Evolutionary conservation across 2,888 invertebrate species (phyloP).

Genomic region (Hipparchia sbordonii): DNA sequence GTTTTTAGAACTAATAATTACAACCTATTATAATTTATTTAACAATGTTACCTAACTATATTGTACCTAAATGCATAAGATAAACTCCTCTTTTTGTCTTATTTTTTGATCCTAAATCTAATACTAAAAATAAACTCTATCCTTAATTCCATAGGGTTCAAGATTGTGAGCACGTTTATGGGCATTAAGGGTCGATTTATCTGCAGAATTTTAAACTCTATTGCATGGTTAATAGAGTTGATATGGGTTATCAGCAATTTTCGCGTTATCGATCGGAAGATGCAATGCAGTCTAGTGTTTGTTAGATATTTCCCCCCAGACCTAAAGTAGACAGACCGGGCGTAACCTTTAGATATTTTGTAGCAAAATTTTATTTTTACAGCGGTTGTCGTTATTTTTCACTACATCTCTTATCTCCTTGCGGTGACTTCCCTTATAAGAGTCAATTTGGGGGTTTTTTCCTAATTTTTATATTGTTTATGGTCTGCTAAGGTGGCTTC

Average conservation of each 20-base stretch:
- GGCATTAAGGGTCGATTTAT: constrained; percentile 12
- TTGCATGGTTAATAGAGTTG: constrained; percentile 20
- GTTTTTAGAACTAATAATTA: too few relatives aligned
- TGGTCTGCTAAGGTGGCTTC: too few relatives aligned
- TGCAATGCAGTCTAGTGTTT: constrained; percentile 33
- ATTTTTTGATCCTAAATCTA: neutral
- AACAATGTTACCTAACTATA: too few relatives aligned
- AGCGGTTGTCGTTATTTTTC: too few relatives aligned
- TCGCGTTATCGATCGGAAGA: constrained; percentile 33
- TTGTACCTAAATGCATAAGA: too few relatives aligned
- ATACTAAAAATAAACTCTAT: constrained; percentile 12
- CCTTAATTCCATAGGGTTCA: neutral
- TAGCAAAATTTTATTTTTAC: neutral
- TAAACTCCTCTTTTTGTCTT: neutral
- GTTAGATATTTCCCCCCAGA: constrained; percentile 14
- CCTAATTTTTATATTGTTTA: too few relatives aligned
- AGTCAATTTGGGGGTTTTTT: too few relatives aligned
- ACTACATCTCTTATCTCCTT: too few relatives aligned
- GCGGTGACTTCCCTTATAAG: too few relatives aligned
- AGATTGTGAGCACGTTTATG: constrained; percentile 6
- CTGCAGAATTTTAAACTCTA: constrained; percentile 29
- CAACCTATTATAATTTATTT: too few relatives aligned
- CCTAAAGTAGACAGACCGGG: constrained; percentile 5
- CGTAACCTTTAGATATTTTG: neutral
- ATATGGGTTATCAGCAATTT: constrained; percentile 18